Percentiles rank a stretch among this genome's conserved stretches.
Evolutionary conservation across 2,113 vertebrate species (phyloP).

Genomic region (Danionella cerebrum): DNA sequence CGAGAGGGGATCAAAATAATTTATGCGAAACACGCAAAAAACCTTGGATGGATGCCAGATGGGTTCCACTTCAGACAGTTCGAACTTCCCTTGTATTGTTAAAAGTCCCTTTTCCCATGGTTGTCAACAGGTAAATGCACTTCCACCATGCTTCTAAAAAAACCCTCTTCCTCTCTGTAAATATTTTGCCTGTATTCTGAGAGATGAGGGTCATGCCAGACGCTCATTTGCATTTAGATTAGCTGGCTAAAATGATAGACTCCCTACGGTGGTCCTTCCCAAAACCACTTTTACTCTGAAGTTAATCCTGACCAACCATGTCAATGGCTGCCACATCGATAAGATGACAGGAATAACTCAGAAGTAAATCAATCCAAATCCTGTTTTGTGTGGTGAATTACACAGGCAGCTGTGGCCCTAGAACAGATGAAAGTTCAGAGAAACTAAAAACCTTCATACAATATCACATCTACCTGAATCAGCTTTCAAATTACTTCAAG

Average conservation of each 20-base stretch:
- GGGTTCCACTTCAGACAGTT: neutral
- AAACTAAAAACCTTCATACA: neutral
- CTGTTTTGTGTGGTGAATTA: conserved; percentile 8
- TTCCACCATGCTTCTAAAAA: neutral
- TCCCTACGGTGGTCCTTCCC: conserved; percentile 13
- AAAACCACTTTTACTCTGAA: conserved; percentile 19
- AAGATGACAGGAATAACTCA: conserved; percentile 12
- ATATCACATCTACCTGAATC: neutral
- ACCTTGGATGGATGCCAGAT: neutral
- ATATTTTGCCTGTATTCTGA: conserved; percentile 16
- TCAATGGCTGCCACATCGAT: conserved; percentile 19
- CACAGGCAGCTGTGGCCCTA: conserved; percentile 5
- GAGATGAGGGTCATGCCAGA: conserved; percentile 12
- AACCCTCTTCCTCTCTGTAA: conserved; percentile 22
- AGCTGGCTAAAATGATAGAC: conserved; percentile 30
- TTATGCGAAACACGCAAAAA: neutral
- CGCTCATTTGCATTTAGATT: conserved; percentile 46
- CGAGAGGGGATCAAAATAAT: neutral
- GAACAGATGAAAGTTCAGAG: conserved; percentile 13
- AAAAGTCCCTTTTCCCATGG: neutral
- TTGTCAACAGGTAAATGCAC: conserved; percentile 7
- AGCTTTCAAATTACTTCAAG: neutral
- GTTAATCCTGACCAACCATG: conserved; percentile 5
- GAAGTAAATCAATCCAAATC: conserved; percentile 34
- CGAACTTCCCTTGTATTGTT: neutral